A percentile compares a stretch with the other conserved stretches of the same genome.
phyloP scores from a whole-genome alignment of 1,140 invertebrate species.

The Conus betulinus region DNA sequence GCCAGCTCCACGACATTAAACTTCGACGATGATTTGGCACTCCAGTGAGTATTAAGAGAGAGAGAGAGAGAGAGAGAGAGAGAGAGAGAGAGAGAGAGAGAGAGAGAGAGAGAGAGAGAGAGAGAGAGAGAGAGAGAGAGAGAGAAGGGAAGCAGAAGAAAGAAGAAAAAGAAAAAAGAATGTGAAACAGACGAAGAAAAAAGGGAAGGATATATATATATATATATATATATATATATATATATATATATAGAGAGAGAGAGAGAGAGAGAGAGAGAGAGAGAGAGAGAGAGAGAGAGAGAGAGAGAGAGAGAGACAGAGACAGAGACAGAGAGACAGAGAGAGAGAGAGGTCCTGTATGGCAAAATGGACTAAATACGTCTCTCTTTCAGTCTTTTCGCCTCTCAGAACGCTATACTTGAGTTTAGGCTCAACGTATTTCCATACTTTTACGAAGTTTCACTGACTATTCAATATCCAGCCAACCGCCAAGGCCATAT shows the following conservation, averaged over 20 bases:
- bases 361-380: not conserved
- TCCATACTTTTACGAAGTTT: not conserved
- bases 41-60: no score
- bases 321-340: not conserved
- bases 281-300: not conserved
- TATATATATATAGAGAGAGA: not conserved
- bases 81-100: not conserved
- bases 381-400: no score
- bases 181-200: not conserved
- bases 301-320: not conserved
- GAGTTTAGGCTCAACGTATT: no score
- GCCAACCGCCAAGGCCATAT: not conserved
- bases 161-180: no score
- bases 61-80: no score
- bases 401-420: no score
- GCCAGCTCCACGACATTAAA: no score
- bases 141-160: not conserved
- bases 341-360: not conserved
- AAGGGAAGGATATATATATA: not conserved
- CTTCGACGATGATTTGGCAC: no score
- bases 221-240: not conserved
- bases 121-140: conserved; percentile 28
- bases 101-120: not conserved
- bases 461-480: not conserved
- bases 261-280: not conserved